These are phyloP conservation scores for Lophius piscatorius DNA, from an alignment of 2,113 vertebrate species.

Conservation along the genomic window DNA sequence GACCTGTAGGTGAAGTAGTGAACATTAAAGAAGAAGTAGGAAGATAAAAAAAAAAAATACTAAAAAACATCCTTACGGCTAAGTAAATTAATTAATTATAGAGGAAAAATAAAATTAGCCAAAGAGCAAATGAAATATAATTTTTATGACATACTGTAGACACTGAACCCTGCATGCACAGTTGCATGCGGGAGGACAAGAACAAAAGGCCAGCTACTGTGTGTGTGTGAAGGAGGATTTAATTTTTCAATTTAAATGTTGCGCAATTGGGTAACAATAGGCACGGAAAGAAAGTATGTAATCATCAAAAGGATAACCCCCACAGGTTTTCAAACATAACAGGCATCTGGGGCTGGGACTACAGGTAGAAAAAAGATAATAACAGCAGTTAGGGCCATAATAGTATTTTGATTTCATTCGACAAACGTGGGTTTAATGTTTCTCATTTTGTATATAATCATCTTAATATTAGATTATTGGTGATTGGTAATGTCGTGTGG, in stretches of 20 bases:
- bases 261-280: constrained; percentile 45
- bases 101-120: too few relatives aligned
- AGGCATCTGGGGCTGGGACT: not conserved
- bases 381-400: not conserved
- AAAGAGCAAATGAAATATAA: too few relatives aligned
- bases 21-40: constrained; percentile 1
- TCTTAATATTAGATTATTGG: too few relatives aligned
- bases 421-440: too few relatives aligned
- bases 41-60: not conserved
- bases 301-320: not conserved
- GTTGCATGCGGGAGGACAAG: too few relatives aligned
- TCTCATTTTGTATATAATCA: too few relatives aligned
- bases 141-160: too few relatives aligned
- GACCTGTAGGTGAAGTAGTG: not conserved
- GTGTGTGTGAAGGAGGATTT: constrained; percentile 15
- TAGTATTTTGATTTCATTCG: too few relatives aligned
- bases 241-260: constrained; percentile 48
- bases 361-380: not conserved
- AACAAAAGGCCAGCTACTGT: constrained; percentile 17
- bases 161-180: too few relatives aligned
- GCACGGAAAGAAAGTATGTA: constrained; percentile 31
- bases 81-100: too few relatives aligned
- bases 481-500: too few relatives aligned
- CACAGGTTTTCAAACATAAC: not conserved
- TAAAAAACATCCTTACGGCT: not conserved